Evolutionary conservation across 2,797 vertebrate species (phyloP).

Genomic region (Sebastes aleutianus): DNA sequence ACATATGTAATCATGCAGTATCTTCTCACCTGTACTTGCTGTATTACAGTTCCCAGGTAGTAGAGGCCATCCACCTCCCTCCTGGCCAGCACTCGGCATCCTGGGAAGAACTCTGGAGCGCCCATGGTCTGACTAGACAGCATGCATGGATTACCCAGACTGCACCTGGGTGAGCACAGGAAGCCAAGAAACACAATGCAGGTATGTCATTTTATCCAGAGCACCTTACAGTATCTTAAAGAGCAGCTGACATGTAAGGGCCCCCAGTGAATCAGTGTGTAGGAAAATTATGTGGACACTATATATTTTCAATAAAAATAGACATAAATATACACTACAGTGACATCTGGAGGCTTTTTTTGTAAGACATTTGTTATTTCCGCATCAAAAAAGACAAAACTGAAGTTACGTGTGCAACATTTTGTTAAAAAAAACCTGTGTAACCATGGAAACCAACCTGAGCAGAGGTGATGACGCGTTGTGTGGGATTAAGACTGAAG

Average conservation of each 20-base stretch:
- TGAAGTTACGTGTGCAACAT: neutral
- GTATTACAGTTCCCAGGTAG: conserved; percentile 81
- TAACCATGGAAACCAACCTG: conserved; percentile 42
- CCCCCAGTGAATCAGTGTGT: too few species aligned
- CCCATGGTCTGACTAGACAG: neutral
- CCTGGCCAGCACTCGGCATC: conserved; percentile 83
- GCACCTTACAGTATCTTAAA: neutral
- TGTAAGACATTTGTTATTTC: too few species aligned
- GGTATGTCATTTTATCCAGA: neutral
- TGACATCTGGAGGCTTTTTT: too few species aligned
- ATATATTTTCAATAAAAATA: too few species aligned
- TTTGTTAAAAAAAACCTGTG: neutral
- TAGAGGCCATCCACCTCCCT: conserved; percentile 84
- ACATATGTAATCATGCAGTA: neutral
- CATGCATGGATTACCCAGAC: conserved; percentile 48
- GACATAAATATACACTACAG: too few species aligned
- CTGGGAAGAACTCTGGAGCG: conserved; percentile 53
- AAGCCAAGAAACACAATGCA: neutral
- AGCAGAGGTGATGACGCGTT: neutral
- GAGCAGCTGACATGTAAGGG: too few species aligned
- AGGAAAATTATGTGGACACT: too few species aligned
- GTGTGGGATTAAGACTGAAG: neutral
- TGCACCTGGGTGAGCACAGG: conserved; percentile 68
- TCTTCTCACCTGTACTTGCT: conserved; percentile 77
- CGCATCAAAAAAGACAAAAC: too few species aligned